These are phyloP conservation scores for Drosophila anomelani DNA, from an alignment of 2,888 invertebrate genomes.

Conservation along the genomic window DNA sequence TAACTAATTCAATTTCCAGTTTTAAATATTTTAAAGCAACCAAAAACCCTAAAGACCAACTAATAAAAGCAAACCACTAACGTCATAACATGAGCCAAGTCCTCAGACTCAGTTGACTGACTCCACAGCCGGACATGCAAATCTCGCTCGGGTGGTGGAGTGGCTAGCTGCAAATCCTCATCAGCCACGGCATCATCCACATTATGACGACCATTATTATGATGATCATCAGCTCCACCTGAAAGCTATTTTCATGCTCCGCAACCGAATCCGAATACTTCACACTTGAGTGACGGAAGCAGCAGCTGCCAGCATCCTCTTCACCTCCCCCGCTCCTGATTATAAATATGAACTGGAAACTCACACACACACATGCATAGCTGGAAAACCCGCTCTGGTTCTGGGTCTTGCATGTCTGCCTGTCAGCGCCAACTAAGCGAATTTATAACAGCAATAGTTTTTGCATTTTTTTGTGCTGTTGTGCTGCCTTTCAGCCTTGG, in stretches of 20 bases:
- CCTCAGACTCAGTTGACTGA: slow-evolving; percentile 19
- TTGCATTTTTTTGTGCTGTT: slow-evolving; percentile 8
- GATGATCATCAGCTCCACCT: slow-evolving; percentile 30
- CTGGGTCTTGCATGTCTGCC: slow-evolving; percentile 29
- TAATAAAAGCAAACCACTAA: not conserved
- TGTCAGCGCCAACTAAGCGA: slow-evolving; percentile 40
- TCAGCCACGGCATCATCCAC: slow-evolving; percentile 30
- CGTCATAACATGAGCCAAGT: slow-evolving; percentile 1
- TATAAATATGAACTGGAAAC: slow-evolving; percentile 26
- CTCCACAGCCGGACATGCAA: slow-evolving; percentile 27
- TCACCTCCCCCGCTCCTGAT: slow-evolving; percentile 6
- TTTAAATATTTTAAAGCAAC: not conserved
- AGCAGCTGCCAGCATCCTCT: slow-evolving; percentile 28
- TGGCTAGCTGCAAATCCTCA: slow-evolving; percentile 25
- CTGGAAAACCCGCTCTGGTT: slow-evolving; percentile 1
- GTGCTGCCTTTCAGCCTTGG: not conserved
- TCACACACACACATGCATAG: not conserved
- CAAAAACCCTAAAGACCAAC: not conserved
- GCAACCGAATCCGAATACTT: slow-evolving; percentile 28
- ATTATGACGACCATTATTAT: slow-evolving; percentile 8
- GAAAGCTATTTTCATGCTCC: slow-evolving; percentile 34
- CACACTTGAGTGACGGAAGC: slow-evolving; percentile 50
- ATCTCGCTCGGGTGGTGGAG: slow-evolving; percentile 19
- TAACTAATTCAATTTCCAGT: no score
- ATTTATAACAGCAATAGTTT: slow-evolving; percentile 41